Base-by-base conservation (phyloP, 2,888 invertebrate species). In the Lacanobia oleracea region DNA sequence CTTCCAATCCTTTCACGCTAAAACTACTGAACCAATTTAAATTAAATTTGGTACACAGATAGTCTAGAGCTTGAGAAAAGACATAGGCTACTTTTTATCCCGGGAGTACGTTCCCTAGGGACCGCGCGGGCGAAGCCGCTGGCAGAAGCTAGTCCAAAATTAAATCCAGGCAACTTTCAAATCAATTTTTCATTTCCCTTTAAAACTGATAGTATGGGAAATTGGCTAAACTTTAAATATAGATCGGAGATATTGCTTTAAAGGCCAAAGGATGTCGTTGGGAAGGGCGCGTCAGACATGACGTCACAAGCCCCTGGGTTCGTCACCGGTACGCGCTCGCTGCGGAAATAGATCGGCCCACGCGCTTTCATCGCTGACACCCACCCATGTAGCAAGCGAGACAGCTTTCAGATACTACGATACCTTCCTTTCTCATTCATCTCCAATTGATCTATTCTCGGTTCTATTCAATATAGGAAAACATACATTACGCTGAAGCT, bases 291-390 rank as follows among this genome's bases (percentile, higher is more conserved):
- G 72, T 72, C 69, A 64, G 53, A 59, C 62, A 75, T 83, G 83
- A 87, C 86, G 87, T 87, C 87, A 86, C 56, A 40, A 77, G 53
- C 63, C 82, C 62, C 77, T 71, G 72, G 62, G 82, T 86, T 83
- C 86, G 85, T 86, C 80, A 77, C 54, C 67, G 72, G 62, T 73
- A 80, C 84, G 85, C 69, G 82, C 81, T 86, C 84, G 85, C 85
- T 88, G 88, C 88, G 88, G 86, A 89, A 88, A 90, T 89, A 89
- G 88, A 88, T 81, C 90, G 65, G 85, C 89, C 91, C 87, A 92
- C 89, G 86, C 87, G 81, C 84, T 86, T 87, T 90, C 91, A 89
- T 89, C 90, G 90, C 86, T 63, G 68, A 87, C 88, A 79, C 48
- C 48, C 48, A 80, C 88, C 88, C 21, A 75, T 51, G 40, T 48